Evolutionary conservation across 2,797 vertebrate genomes (phyloP), one percentile per base, ranked within the genome.

Genomic region (Vireo griseus): DNA sequence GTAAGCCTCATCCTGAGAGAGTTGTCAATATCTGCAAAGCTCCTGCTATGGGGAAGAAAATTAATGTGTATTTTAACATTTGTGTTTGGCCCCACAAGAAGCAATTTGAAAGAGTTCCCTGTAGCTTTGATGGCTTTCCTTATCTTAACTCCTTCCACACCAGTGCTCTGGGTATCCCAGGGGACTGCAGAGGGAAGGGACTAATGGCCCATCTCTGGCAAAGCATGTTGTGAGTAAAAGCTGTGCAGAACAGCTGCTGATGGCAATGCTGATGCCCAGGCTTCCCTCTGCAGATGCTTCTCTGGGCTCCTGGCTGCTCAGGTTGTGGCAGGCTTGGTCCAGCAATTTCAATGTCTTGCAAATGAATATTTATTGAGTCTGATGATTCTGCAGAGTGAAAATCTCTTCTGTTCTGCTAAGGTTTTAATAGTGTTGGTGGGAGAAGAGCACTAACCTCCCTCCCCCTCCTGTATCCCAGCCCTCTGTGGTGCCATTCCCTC

Each of bases 1-100:
- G 11, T 95, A 94, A 94, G 91, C 95, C 81, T 86, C 89, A 90
- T 96, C 96, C 95, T 96, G 95, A 96, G 96, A 97, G 96, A 96
- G 94, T 92, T 97, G 95, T 97, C 95, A 97, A 81, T 97, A 97
- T 96, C 91, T 95, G 85, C 90, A 94, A 95, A 97, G 92, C 91
- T 83, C 39, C 61, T 94, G 85, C 82, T 91, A 90, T 71, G 57
- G 91, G 89, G 63, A 86, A 88, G 92, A 84, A 94, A 96, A 96
- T 96, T 92, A 96, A 95, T 69, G 89, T 95, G 82, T 92, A 47
- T 90, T 94, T 94, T 84, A 90, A 81, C 82, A 25, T 88, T 92
- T 86, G 83, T 90, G 82, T 83, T 94, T 79, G 80, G 77, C 90
- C 96, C 92, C 94, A 90, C 79, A 94, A 91, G 95, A 90, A 45